Evolutionary conservation across 1,140 invertebrate genomes (phyloP).

Genomic region (Triops longicaudatus): DNA sequence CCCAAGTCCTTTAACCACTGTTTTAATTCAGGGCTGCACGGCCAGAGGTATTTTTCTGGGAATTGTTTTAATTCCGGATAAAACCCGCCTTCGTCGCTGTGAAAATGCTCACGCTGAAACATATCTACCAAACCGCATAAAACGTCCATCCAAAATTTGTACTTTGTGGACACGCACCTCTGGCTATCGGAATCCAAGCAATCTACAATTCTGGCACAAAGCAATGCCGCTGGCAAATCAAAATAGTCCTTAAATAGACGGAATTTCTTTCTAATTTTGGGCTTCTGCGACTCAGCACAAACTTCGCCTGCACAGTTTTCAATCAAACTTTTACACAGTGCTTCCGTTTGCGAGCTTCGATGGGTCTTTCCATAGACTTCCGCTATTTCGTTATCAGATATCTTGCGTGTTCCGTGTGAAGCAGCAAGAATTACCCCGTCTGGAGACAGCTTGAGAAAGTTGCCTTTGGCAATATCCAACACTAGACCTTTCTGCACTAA

Average conservation of each 20-base stretch:
- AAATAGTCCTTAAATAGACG: conserved; percentile 65
- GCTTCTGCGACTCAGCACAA: background rate
- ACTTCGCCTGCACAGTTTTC: conserved; percentile 49
- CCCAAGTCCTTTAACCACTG: conserved; percentile 54
- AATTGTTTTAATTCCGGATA: conserved; percentile 53
- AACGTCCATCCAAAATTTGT: conserved; percentile 59
- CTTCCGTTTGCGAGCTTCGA: conserved; percentile 42
- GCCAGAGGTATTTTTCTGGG: conserved; percentile 54
- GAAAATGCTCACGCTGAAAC: conserved; percentile 54
- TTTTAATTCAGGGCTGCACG: conserved; percentile 49
- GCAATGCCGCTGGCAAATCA: conserved; percentile 57
- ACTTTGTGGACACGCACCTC: conserved; percentile 34
- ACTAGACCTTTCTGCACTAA: conserved; percentile 66
- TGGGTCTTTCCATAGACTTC: conserved; percentile 48
- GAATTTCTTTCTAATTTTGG: conserved; percentile 47
- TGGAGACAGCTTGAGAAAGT: conserved; percentile 54
- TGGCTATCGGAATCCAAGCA: conserved; percentile 50
- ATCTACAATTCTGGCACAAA: conserved; percentile 64
- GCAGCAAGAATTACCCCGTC: conserved; percentile 55
- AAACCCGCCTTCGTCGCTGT: conserved; percentile 47
- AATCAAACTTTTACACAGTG: conserved; percentile 48
- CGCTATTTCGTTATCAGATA: conserved; percentile 51
- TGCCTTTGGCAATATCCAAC: conserved; percentile 62
- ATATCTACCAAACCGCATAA: conserved; percentile 51
- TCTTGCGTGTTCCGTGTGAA: conserved; percentile 56